phyloP scores from a whole-genome alignment of 1,140 invertebrate genomes.

The Watersipora subatra region DNA sequence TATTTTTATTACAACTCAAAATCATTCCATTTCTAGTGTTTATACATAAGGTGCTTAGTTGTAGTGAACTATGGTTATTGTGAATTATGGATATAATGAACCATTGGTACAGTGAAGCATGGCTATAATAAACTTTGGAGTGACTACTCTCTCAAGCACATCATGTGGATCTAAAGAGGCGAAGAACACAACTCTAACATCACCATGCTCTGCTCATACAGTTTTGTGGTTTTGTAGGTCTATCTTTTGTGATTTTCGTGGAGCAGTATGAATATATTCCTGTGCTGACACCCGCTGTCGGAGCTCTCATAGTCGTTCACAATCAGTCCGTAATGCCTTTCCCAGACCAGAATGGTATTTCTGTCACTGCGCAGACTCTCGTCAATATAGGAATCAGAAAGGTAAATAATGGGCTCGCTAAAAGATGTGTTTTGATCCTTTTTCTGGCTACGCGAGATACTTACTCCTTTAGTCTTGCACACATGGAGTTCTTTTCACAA shows the following conservation, averaged over 20 bases:
- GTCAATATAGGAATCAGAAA: not conserved
- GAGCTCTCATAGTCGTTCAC: not conserved
- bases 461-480: not conserved
- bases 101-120: too few species aligned
- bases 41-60: too few species aligned
- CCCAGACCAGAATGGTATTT: not conserved
- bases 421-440: not conserved
- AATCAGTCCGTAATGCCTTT: not conserved
- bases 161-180: too few species aligned
- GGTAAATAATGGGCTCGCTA: not conserved
- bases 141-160: too few species aligned
- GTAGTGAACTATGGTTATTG: too few species aligned
- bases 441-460: not conserved
- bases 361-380: not conserved
- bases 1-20: too few species aligned
- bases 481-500: not conserved
- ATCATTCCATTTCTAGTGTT: too few species aligned
- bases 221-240: too few species aligned
- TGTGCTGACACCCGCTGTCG: not conserved
- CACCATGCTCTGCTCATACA: too few species aligned
- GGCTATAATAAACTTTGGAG: too few species aligned
- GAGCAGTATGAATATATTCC: not conserved
- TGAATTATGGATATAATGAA: too few species aligned
- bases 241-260: not conserved
- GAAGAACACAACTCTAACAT: too few species aligned